Evolutionary conservation across 37 sponge, comb jelly and placozoan species (phyloP), one percentile per base, ranked within the genome.

Genomic region (Geodia barretti): DNA sequence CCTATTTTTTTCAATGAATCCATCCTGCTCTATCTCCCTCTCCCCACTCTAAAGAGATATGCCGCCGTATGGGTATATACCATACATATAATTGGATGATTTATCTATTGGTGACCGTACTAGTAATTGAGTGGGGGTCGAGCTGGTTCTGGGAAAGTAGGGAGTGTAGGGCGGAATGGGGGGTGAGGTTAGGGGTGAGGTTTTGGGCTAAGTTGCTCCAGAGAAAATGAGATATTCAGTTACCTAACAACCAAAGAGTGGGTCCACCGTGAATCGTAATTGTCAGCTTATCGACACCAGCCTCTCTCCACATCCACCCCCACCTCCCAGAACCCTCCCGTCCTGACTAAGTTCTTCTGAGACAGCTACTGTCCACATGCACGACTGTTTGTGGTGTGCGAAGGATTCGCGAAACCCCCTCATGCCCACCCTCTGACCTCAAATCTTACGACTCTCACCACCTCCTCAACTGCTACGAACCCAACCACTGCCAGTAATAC

Each of bases 191-290:
- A 39, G 89, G 38, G 86, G 91, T 83, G 90, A 93, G 60, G 87
- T 93, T 23, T 19, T 83, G 41, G 77, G 82, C 77, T 86, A 86
- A n/a, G n/a, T n/a, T n/a, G n/a, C n/a, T n/a, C n/a, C n/a, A n/a
- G n/a, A n/a, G 91, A 93, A 69, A 81, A 82, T 34, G 90, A 93
- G 26, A 86, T 93, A 3, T 78, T 93, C 37, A 73, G 76, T 65
- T 93, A 90, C 77, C 81, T 93, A 14, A 93, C 64, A 75, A 76
- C 42, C 79, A 90, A 21, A 77, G 90, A 91, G 94, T 86, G 39
- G 8, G 68, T 58, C 11, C n/a, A n/a, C n/a, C n/a, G n/a, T n/a
- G n/a, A n/a, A n/a, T n/a, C n/a, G n/a, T n/a, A n/a, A n/a, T n/a
- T n/a, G n/a, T n/a, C 73, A 70, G 93, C 9, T 28, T 59, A 28